phyloP scores from a whole-genome alignment of 2,888 invertebrate genomes.

The Thymelicus acteon region DNA sequence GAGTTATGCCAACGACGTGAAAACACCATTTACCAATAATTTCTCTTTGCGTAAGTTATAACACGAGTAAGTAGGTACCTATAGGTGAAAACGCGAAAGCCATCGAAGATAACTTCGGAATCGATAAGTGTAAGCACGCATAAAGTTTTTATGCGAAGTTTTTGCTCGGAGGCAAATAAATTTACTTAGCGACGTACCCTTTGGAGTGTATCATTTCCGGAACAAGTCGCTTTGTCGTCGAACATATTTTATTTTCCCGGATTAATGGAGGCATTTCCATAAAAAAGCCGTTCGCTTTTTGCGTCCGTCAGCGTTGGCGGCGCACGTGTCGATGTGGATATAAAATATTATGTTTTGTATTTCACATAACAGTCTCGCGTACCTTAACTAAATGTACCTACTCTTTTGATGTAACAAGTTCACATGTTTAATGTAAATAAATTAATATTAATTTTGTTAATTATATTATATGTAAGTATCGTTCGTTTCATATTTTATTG shows the following conservation, averaged over 20 bases:
- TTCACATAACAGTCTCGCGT: not conserved
- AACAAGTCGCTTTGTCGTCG: slow-evolving; percentile 82
- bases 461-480: too few species aligned
- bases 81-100: slow-evolving; percentile 28
- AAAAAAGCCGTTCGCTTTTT: slow-evolving; percentile 77
- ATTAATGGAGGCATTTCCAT: slow-evolving; percentile 75
- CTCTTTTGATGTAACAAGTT: not conserved
- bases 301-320: slow-evolving; percentile 50
- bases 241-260: slow-evolving; percentile 68
- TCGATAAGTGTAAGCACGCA: slow-evolving; percentile 18
- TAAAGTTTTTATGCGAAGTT: slow-evolving; percentile 34
- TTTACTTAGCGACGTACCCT: slow-evolving; percentile 43
- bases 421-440: too few species aligned
- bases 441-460: too few species aligned
- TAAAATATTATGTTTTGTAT: slow-evolving; percentile 40
- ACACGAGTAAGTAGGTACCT: not conserved
- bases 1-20: slow-evolving; percentile 38
- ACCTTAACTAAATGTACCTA: not conserved
- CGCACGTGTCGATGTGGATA: slow-evolving; percentile 63
- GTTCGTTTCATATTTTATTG: too few species aligned
- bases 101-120: slow-evolving; percentile 16
- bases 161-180: slow-evolving; percentile 33
- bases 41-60: slow-evolving; percentile 37
- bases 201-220: slow-evolving; percentile 74
- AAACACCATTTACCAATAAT: slow-evolving; percentile 38